These are phyloP conservation scores for Florisuga fusca DNA, from an alignment of 2,797 vertebrate species.

Conservation along the genomic window DNA sequence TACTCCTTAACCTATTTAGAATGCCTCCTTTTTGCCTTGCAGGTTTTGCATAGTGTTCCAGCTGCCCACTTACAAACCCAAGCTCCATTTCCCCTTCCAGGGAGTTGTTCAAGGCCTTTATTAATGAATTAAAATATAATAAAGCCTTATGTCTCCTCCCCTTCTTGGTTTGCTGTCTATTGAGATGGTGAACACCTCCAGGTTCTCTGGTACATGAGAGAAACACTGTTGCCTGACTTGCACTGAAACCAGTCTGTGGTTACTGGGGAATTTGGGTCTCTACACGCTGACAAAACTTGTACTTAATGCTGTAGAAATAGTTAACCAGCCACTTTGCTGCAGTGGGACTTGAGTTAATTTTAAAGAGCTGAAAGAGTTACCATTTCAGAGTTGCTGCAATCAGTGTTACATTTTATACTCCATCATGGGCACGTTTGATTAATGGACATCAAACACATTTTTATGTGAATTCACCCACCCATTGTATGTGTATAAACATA, in stretches of 20 bases:
- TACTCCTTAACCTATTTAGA: background rate
- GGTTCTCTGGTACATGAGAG: background rate
- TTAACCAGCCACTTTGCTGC: background rate
- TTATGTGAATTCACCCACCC: background rate
- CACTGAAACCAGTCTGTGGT: background rate
- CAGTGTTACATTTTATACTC: background rate
- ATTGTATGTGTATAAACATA: background rate
- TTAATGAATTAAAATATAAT: background rate
- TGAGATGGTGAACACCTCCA: background rate
- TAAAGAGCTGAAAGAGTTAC: background rate
- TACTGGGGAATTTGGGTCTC: background rate
- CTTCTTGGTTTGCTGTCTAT: background rate
- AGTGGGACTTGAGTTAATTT: background rate
- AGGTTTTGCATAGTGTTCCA: background rate
- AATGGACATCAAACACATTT: background rate
- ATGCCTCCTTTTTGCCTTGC: background rate
- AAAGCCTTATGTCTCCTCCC: background rate
- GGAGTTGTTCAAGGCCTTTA: background rate
- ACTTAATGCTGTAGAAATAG: constrained; percentile 11
- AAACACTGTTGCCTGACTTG: background rate
- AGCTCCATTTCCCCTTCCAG: background rate
- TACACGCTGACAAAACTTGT: background rate
- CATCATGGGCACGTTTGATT: background rate
- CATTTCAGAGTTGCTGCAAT: background rate
- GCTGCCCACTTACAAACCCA: background rate